Evolutionary conservation across 2,888 invertebrate species (phyloP), one percentile per base, ranked within the genome.

Genomic region (Caenorhabditis panamensis): DNA sequence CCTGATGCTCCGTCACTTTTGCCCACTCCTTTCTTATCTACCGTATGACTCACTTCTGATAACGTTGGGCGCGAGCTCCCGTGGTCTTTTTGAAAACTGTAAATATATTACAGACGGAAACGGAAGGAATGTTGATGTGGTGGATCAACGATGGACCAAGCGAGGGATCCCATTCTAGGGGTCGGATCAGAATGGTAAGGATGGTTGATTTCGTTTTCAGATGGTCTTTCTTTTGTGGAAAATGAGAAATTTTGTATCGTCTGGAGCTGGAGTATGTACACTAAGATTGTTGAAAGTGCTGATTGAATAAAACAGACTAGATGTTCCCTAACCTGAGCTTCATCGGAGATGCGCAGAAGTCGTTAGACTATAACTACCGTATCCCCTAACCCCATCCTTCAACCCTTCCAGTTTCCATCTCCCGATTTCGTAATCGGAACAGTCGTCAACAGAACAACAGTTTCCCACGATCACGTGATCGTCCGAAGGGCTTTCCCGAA

Each of bases 41-140:
- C 58, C 31, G 67, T 67, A 58, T 67, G 58, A 67, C 67, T 67
- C 67, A 67, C 54, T 28, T 28, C 9, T 51, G 51, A 51, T 51
- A 56, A 28, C 56, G 36, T 31, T 4, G 31, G 31, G 54, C 22
- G 22, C 36, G n/a, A 53, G 53, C n/a, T 37, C n/a, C 20, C 63
- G 31, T 36, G 20, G 36, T 26, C 22, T 53, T 64, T 31, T 36
- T 47, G n/a, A 18, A 18, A 54, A 63, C 36, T 22, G 36, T 41
- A 41, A 16, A 13, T 26, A 18, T 20, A 11, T 56, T 61, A 13
- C 59, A 61, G 59, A 26, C 47, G 28, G 47, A 47, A 47, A 36
- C 28, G 59, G 51, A 51, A 22, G 26, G 24, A 51, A 47, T 18
- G n/a, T 11, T 41, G 41, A 41, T 41, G 41, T 41, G 8, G 11